Conservation (phyloP, 2,888 invertebrate genomes). For the Trilocha varians region DNA sequence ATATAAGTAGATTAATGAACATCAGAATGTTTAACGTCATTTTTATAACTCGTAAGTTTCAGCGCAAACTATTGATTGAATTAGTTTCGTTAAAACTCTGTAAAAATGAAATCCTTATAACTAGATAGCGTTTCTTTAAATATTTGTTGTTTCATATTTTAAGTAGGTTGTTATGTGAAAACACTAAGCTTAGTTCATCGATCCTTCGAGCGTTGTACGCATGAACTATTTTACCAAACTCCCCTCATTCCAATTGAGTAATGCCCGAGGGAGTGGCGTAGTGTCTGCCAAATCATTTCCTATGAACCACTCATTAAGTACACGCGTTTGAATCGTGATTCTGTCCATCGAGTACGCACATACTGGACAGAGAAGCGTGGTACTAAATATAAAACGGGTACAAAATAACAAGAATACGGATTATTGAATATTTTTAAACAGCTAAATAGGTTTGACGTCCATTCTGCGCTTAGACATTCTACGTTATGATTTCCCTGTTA, state of each 20-base stretch:
- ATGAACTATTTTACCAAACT: constrained; percentile 19
- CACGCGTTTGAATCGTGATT: constrained; percentile 4
- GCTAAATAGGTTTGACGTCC: neutral
- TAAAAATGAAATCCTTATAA: too few species aligned
- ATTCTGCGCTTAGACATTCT: too few species aligned
- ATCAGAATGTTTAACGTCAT: too few species aligned
- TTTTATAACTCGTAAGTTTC: too few species aligned
- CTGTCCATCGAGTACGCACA: neutral
- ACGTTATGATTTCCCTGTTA: neutral
- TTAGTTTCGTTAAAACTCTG: too few species aligned
- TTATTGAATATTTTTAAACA: neutral
- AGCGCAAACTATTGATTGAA: too few species aligned
- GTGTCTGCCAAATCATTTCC: constrained; percentile 9
- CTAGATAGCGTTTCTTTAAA: too few species aligned
- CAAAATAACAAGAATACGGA: neutral
- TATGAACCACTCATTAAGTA: constrained; percentile 9
- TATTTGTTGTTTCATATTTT: too few species aligned
- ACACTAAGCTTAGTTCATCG: neutral
- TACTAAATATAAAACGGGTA: neutral
- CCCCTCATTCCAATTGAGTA: constrained; percentile 19
- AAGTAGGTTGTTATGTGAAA: too few species aligned
- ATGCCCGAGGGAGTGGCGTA: constrained; percentile 27
- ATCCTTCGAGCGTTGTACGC: neutral
- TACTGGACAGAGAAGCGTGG: neutral
- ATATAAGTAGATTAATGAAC: too few species aligned